Conservation (phyloP, 2,797 vertebrate species). For the Trematomus bernacchii region DNA sequence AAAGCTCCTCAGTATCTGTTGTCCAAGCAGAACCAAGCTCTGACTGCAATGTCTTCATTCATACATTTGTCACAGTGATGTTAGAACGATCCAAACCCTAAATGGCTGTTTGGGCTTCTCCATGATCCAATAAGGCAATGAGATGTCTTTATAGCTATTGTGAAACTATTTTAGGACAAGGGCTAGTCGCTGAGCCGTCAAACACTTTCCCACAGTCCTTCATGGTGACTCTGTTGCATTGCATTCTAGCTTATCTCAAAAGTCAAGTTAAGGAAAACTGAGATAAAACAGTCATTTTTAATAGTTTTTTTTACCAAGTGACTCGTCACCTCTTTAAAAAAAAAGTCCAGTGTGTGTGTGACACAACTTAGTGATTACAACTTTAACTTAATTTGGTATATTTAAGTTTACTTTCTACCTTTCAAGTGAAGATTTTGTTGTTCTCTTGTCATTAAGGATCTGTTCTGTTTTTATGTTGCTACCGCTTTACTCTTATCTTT, state of each 20-base stretch:
- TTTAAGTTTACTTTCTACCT: background rate
- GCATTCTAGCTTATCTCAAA: conserved; percentile 34
- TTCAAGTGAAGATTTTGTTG: background rate
- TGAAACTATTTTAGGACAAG: conserved; percentile 61
- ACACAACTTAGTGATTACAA: background rate
- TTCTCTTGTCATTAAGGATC: background rate
- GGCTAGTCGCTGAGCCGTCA: conserved; percentile 54
- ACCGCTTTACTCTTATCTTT: conserved; percentile 12
- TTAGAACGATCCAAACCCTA: conserved; percentile 57
- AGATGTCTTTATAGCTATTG: conserved; percentile 46
- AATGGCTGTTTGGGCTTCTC: conserved; percentile 47
- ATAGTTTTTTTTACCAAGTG: background rate
- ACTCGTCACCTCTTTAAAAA: background rate
- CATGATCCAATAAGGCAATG: conserved; percentile 45
- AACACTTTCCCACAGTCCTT: conserved; percentile 56
- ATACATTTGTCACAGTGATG: conserved; percentile 43
- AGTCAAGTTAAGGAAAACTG: background rate
- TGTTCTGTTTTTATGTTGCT: background rate
- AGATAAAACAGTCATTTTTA: conserved; percentile 5
- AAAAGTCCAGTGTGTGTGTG: background rate
- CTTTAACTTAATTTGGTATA: background rate
- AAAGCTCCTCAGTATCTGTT: conserved; percentile 11
- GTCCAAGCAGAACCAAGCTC: conserved; percentile 10
- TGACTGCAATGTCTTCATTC: conserved; percentile 64
- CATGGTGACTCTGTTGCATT: conserved; percentile 15